Base-by-base conservation (phyloP, 53 echinoderm and acorn worm genomes). In the Crossaster papposus region DNA sequence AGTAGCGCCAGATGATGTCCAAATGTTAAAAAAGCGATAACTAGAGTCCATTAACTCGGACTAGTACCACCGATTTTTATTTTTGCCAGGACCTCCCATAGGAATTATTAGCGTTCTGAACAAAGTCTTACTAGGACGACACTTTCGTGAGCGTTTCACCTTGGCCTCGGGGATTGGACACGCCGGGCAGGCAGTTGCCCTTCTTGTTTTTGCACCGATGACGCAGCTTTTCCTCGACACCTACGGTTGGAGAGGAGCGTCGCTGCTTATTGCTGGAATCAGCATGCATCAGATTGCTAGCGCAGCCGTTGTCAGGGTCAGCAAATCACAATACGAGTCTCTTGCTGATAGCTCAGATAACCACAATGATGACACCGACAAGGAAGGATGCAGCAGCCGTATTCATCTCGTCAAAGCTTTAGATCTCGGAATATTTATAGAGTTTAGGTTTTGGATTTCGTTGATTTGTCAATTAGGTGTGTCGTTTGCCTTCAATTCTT, bases 211-310 rank as follows among this genome's bases (percentile, higher is more conserved):
- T 29, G 73, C 73, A 15, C 73, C 73, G n/a, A 73, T 73, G 73
- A 73, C 73, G 30, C 73, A 73, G 28, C 73, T 64, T 26, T 64
- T 1, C 65, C 65, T 64, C 23, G 65, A 64, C 65, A 30, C 33
- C 30, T 73, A 73, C 73, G 73, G 73, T 15, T 73, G 73, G 73
- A 23, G 73, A 73, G 73, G 73, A 17, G 73, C 73, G n/a, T 2
- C 28, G 29, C 30, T 73, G 28, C 73, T 73, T 29, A 32, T 32
- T n/a, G 73, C 15, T 23, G 73, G n/a, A 73, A 73, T 32, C 15
- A n/a, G 73, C 14, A 30, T 28, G 29, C 73, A 73, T 32, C 30
- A 15, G 15, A 32, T 73, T 1, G 15, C 73, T 1, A n/a, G 73
- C 2, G 73, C 73, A 0, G 33, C 73, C 28, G 14, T 73, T 17